Conservation (phyloP, 2,888 invertebrate species). For the Andrena chrysosceles region DNA sequence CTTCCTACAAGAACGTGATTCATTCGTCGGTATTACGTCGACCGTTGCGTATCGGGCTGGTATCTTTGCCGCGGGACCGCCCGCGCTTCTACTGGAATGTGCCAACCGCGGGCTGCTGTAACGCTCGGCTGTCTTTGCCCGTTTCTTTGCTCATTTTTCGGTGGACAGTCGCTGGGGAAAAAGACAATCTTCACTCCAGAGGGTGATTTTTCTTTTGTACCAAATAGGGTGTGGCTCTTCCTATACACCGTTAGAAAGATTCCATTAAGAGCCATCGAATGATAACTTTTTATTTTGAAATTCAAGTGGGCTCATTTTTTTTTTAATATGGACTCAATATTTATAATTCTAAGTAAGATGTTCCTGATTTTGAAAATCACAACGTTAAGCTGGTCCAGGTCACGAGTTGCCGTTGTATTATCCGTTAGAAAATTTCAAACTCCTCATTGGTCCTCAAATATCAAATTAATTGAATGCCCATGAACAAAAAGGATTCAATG, state of each 20-base stretch:
- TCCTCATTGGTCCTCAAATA: not conserved
- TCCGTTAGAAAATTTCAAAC: not conserved
- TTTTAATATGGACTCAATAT: too few species aligned
- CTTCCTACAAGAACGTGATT: slow-evolving; percentile 60
- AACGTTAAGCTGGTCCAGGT: too few species aligned
- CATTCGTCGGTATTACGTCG: slow-evolving; percentile 49
- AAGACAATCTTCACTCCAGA: not conserved
- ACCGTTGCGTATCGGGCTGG: slow-evolving; percentile 44
- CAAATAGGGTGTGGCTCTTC: too few species aligned
- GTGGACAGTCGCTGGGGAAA: not conserved
- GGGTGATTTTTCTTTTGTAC: not conserved
- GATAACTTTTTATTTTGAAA: too few species aligned
- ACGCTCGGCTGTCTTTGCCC: slow-evolving; percentile 36
- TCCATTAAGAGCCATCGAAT: too few species aligned
- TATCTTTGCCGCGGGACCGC: slow-evolving; percentile 48
- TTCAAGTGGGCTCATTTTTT: too few species aligned
- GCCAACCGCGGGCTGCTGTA: slow-evolving; percentile 35
- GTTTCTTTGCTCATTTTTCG: not conserved
- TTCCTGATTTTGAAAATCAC: too few species aligned
- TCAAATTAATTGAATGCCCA: not conserved
- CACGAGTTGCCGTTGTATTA: too few species aligned
- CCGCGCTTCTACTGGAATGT: slow-evolving; percentile 49
- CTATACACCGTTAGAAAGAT: too few species aligned
- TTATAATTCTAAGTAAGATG: too few species aligned
- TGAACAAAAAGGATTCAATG: not conserved